Evolutionary conservation across 2,113 vertebrate genomes (phyloP).

Genomic region (Zosterops hypoxanthus): DNA sequence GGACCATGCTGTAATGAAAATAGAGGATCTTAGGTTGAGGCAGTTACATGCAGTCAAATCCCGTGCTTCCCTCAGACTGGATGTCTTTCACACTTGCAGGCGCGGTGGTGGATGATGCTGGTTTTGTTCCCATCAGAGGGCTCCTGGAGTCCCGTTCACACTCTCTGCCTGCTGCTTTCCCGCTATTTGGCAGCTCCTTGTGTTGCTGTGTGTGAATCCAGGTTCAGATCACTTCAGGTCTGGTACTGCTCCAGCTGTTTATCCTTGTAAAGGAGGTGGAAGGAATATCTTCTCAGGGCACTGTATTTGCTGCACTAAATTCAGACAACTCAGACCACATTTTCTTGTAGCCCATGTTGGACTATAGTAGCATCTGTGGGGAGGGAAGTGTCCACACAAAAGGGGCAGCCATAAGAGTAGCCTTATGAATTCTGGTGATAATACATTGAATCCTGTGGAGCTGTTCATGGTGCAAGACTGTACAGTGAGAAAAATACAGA

Average conservation of each 20-base stretch:
- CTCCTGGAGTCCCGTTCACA: not conserved
- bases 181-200: not conserved
- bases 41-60: not conserved
- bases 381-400: accelerated
- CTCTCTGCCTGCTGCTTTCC: not conserved
- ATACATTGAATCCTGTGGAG: not conserved
- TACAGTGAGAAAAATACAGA: not conserved
- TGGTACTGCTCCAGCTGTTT: not conserved
- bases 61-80: accelerated
- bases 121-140: constrained; percentile 1
- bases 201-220: not conserved
- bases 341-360: not conserved
- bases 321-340: not conserved
- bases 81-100: not conserved
- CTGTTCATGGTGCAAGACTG: not conserved
- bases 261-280: not conserved
- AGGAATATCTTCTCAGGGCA: not conserved
- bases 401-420: not conserved
- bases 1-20: not conserved
- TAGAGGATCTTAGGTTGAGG: not conserved
- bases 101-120: not conserved
- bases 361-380: not conserved
- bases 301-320: not conserved
- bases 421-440: not conserved
- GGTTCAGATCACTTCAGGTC: not conserved